phyloP scores from a whole-genome alignment of 1,140 invertebrate genomes.

The Caligus rogercresseyi region DNA sequence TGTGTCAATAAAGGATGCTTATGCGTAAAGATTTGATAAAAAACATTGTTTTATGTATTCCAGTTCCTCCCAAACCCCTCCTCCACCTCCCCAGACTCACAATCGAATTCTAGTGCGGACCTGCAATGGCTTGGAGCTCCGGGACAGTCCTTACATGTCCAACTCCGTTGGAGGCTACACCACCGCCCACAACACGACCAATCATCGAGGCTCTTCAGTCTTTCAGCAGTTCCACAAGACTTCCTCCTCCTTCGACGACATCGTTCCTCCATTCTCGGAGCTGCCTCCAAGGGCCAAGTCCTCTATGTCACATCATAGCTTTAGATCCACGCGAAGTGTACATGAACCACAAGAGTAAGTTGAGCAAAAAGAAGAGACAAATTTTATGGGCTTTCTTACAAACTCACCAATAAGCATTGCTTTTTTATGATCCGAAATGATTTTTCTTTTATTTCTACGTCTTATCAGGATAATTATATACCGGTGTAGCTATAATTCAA shows the following conservation, averaged over 20 bases:
- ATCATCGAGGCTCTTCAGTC: not conserved
- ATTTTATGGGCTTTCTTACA: too few relatives aligned
- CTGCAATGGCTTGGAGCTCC: slow-evolving; percentile 55
- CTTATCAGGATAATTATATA: too few relatives aligned
- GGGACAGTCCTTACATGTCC: slow-evolving; percentile 34
- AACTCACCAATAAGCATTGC: too few relatives aligned
- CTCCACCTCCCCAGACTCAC: not conserved
- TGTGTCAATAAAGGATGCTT: too few relatives aligned
- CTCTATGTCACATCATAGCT: slow-evolving; percentile 2
- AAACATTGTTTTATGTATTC: too few relatives aligned
- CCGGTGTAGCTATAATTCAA: too few relatives aligned
- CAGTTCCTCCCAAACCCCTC: too few relatives aligned
- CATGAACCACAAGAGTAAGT: too few relatives aligned
- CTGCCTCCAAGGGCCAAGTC: slow-evolving; percentile 11
- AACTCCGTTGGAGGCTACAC: slow-evolving; percentile 5
- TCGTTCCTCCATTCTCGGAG: not conserved
- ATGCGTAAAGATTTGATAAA: too few relatives aligned
- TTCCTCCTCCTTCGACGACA: not conserved
- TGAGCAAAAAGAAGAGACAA: not conserved
- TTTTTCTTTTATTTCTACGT: too few relatives aligned
- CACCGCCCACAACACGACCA: not conserved
- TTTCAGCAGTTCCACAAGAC: not conserved
- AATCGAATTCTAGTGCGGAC: slow-evolving; percentile 49
- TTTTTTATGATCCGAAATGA: too few relatives aligned
- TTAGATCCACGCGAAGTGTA: not conserved